Evolutionary conservation across 2,888 invertebrate genomes (phyloP), one percentile per base, ranked within the genome.

Genomic region (Xestoiulus laeticollis): DNA sequence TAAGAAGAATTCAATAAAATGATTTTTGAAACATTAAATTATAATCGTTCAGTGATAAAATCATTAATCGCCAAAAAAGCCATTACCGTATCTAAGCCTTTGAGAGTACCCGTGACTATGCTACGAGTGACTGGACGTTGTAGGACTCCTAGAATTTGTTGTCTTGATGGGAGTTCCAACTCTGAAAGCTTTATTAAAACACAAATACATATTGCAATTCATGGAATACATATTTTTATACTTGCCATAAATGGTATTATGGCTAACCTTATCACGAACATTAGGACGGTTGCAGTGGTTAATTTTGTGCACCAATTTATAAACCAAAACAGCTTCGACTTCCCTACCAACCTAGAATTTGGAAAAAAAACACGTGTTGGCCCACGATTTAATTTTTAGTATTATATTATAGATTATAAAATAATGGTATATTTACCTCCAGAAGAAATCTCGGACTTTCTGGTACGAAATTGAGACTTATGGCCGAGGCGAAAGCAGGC

Each of bases 311-410:
- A 90, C 90, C 85, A 87, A 88, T 82, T 89, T 89, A 90, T 96
- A 96, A 0, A 96, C 95, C 90, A 94, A 94, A 93, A 96, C 94
- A 5, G 96, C 96, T 91, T 96, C 96, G 0, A 96, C 95, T 90
- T 96, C 96, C 88, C 96, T 92, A 0, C 96, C 95, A 1, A 94
- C 95, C 90, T 96, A 95, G 26, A 78, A 1, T 30, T 78, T 12
- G 30, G 16, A 93, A 0, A 96, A 68, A 48, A 6, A 6, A 5
- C 4, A 38, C 3, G n/a, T n/a, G 38, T 38, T 38, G 6, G 6
- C 38, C 6, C 38, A 3, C 3, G 38, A 38, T 38, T 38, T 38
- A 3, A 38, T 38, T 38, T 38, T 6, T 38, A 38, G 38, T 5
- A 6, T 3, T 5, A 38, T 38, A n/a, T n/a, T n/a, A n/a, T n/a